phyloP scores from a whole-genome alignment of 2,113 vertebrate species.

The Maccullochella peelii region DNA sequence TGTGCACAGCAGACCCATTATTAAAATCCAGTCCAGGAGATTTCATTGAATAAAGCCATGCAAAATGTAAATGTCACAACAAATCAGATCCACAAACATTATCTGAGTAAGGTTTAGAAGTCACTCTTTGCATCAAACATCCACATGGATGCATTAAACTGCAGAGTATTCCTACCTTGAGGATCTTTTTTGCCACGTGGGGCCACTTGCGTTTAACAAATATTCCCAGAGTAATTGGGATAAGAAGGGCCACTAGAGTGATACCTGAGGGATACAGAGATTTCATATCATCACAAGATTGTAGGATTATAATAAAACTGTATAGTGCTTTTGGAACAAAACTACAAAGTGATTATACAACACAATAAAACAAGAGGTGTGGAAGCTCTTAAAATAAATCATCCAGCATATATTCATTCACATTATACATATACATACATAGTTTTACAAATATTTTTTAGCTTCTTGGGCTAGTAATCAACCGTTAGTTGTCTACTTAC shows the following conservation, averaged over 20 bases:
- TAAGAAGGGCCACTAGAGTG: constrained; percentile 89
- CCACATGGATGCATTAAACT: background rate
- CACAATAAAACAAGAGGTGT: background rate
- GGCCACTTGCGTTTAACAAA: constrained; percentile 91
- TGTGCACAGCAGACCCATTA: constrained; percentile 63
- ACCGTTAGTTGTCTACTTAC: constrained; percentile 78
- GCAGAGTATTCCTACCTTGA: constrained; percentile 87
- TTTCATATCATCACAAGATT: background rate
- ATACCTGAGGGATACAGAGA: constrained; percentile 81
- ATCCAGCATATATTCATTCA: no score
- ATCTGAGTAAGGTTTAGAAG: background rate
- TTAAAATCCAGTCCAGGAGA: no score
- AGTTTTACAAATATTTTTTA: background rate
- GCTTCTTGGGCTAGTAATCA: background rate
- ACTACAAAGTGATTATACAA: background rate
- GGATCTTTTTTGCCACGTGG: constrained; percentile 87
- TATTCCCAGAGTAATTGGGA: constrained; percentile 89
- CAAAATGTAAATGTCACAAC: background rate
- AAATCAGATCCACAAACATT: background rate
- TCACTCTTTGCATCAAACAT: background rate
- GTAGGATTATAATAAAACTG: background rate
- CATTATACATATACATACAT: no score
- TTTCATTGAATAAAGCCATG: accelerated
- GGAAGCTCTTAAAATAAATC: background rate
- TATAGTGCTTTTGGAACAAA: background rate